Evolutionary conservation across 2,888 invertebrate species (phyloP), one percentile per base, ranked within the genome.

Genomic region (Timema podura): DNA sequence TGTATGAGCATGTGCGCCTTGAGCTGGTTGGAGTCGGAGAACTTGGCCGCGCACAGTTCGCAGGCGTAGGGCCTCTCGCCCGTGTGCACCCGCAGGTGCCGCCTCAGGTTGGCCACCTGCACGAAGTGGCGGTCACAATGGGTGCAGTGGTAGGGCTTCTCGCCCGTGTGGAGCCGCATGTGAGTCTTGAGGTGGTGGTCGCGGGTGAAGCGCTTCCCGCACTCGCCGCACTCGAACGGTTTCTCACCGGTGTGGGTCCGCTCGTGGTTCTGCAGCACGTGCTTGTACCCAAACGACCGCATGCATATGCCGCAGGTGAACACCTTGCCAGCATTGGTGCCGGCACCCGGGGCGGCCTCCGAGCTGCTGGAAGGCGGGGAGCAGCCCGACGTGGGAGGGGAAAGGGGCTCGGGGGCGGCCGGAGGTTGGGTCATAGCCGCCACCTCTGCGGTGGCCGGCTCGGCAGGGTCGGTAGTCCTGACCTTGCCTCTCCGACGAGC

Each of bases 241-340:
- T 96, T 96, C 79, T 96, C 96, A 0, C 96, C 96, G 0, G 96
- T 96, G 80, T 96, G 96, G 0, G 96, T 96, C 76, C 96, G 88
- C 78, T 95, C 95, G 82, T 96, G 96, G 80, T 96, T 96, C 82
- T 96, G 95, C 67, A 96, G 84, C 30, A 96, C 96, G 82, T 96
- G 96, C 79, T 96, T 96, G 84, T 96, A 96, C 65, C 95, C 95
- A 78, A 96, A 96, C 11, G 92, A 92, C 75, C 95, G 88, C 72
- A 91, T 90, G 83, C 96, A 96, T 65, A 93, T 88, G 69, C 90
- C 90, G 81, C 96, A 96, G 45, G 92, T 93, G 82, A 96, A 96
- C 71, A 91, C 90, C 79, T 94, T 93, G 78, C 94, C 94, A 67
- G 73, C 48, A 65, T 70, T 77, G 6, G 74, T 78, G 59, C 81